These are phyloP conservation scores for Apocrypta bakeri DNA, from an alignment of 1,140 invertebrate species.

Conservation along the genomic window DNA sequence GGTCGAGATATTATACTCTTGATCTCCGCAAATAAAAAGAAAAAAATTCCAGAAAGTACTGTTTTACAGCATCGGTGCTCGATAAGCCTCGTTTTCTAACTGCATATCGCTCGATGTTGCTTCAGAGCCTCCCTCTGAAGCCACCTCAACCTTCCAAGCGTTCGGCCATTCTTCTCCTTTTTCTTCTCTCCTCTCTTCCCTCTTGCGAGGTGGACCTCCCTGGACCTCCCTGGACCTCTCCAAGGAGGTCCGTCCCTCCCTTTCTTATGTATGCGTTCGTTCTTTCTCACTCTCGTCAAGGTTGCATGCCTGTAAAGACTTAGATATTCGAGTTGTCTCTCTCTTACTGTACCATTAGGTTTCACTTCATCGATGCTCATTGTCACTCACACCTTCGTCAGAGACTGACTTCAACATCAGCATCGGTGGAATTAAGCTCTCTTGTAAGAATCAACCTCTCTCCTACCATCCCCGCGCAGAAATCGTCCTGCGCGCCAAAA, in stretches of 20 bases:
- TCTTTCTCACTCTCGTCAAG: slow-evolving; percentile 21
- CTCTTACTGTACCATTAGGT: slow-evolving; percentile 34
- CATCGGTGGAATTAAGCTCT: too few species aligned
- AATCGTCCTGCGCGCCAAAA: slow-evolving; percentile 1
- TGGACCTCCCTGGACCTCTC: slow-evolving; percentile 67
- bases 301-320: slow-evolving; percentile 37
- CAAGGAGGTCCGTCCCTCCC: slow-evolving; percentile 63
- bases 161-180: slow-evolving; percentile 29
- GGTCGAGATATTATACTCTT: too few species aligned
- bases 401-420: too few species aligned
- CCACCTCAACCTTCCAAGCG: slow-evolving; percentile 49
- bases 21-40: too few species aligned
- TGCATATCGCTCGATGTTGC: slow-evolving; percentile 65
- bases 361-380: too few species aligned
- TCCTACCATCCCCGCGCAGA: not conserved
- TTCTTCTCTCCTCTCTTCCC: slow-evolving; percentile 42
- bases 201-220: slow-evolving; percentile 60
- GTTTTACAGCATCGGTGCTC: too few species aligned
- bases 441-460: too few species aligned
- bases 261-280: slow-evolving; percentile 43
- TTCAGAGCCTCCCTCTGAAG: slow-evolving; percentile 57
- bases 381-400: too few species aligned
- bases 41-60: too few species aligned
- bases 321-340: slow-evolving; percentile 36
- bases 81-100: too few species aligned